A percentile compares a stretch with the other conserved stretches of the same genome.
Evolutionary conservation across 2,113 vertebrate genomes (phyloP).

Genomic region (Clarias macrocephalus): DNA sequence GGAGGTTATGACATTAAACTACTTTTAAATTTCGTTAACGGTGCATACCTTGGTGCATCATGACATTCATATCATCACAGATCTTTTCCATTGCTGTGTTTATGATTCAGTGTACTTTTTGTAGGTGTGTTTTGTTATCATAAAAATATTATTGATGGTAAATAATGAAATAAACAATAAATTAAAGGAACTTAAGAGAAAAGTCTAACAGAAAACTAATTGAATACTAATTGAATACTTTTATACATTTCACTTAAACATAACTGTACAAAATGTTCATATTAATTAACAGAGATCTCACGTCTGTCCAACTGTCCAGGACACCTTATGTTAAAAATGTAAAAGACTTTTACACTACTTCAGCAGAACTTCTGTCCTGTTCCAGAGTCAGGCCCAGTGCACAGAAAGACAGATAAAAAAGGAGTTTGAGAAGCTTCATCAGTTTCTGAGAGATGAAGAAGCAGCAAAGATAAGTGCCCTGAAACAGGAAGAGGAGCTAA

Average conservation of each 20-base stretch:
- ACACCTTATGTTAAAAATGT: background rate
- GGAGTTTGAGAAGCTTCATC: conserved; percentile 2
- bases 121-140: background rate
- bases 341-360: background rate
- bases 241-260: background rate
- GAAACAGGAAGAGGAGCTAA: conserved; percentile 1
- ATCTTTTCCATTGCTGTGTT: too few species aligned
- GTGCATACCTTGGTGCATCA: too few species aligned
- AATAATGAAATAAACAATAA: background rate
- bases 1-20: too few species aligned
- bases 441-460: conserved; percentile 1
- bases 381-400: background rate
- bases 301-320: background rate
- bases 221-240: background rate
- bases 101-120: too few species aligned
- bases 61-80: too few species aligned
- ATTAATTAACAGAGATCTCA: background rate
- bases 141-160: background rate
- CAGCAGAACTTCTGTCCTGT: background rate
- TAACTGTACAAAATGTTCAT: background rate
- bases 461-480: background rate
- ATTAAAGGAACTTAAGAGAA: background rate
- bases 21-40: too few species aligned
- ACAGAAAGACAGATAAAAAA: background rate
- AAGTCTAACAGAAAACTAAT: background rate